Base-by-base conservation (phyloP, 1,140 invertebrate species). In the Zaprionus inermis region DNA sequence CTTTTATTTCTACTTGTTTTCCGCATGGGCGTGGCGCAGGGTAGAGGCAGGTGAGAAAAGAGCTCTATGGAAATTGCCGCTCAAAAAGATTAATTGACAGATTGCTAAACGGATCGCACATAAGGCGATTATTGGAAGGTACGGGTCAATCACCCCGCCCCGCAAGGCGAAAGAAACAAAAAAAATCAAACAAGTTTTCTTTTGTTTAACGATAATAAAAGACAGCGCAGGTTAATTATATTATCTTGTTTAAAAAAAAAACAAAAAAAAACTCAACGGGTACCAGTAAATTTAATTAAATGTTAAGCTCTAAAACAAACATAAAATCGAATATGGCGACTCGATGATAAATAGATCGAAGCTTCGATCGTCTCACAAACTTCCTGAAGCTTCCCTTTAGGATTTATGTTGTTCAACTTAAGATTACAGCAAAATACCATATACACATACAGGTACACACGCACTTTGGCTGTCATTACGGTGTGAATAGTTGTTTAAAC, bases 41-140 rank as follows among this genome's bases (percentile, higher is more conserved):
- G 10, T 12, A 14, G 16, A 10, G 11, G 22, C 5, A 5, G 6
- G 20, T 55, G 20, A 10, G 24, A 3, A n/a, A 22, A 44, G 38
- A 38, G 36, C 44, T 58, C 14, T 20, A 22, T 57, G 49, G 34
- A 67, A 59, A 59, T 72, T 44, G 24, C 60, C 38, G 52, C 38
- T 34, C 24, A 44, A 72, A 58, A 66, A 51, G 22, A 44, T 67
- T 68, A 49, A 72, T 60, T 72, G 64, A 68, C 64, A 52, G 24
- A 56, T 63, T 70, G 20, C 59, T 46, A 46, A 55, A 46, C 68
- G 36, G 64, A 55, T 72, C 64, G 56, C 57, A 41, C 57, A 52
- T 56, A 30, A 56, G 28, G 30, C 5, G 18, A 51, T 12, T 58
- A 24, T 28, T 60, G 36, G 36, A 30, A 30, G 20, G 14, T 46